Percentiles rank a stretch among this genome's conserved stretches.
These are phyloP conservation scores for Chaetophractus vellerosus DNA, from an alignment of 2,797 vertebrate species.

Conservation along the genomic window DNA sequence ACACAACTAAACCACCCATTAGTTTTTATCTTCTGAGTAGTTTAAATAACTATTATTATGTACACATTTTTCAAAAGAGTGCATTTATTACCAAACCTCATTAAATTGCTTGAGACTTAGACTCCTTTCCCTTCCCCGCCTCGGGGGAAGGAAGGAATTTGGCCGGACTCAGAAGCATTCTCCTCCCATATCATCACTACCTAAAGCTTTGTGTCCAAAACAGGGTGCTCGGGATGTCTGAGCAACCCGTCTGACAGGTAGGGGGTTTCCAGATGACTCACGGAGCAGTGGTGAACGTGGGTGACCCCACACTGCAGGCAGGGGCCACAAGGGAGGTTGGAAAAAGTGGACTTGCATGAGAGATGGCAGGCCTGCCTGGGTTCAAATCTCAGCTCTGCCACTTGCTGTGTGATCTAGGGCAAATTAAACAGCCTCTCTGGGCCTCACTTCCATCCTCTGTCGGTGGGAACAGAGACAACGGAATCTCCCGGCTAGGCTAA, in stretches of 20 bases:
- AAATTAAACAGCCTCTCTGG: not conserved
- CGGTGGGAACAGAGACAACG: not conserved
- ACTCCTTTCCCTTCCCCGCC: not conserved
- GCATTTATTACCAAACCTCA: constrained; percentile 36
- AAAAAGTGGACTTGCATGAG: not conserved
- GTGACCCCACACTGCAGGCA: not conserved
- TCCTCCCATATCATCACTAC: not conserved
- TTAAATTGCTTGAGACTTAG: not conserved
- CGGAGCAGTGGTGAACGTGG: not conserved
- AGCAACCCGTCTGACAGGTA: not conserved
- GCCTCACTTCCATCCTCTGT: not conserved
- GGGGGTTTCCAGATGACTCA: not conserved
- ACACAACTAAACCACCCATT: not conserved
- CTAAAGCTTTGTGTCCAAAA: not conserved
- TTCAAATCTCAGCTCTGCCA: not conserved
- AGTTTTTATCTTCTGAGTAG: constrained; percentile 57
- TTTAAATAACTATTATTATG: constrained; percentile 62
- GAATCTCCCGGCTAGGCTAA: not conserved
- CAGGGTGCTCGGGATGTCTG: not conserved
- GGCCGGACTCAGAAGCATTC: not conserved
- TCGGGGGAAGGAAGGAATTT: not conserved
- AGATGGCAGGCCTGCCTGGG: fast-evolving
- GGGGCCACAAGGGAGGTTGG: not conserved
- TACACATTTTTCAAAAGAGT: constrained; percentile 33
- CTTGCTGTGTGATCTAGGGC: not conserved